Conservation (phyloP, 2,797 vertebrate genomes). For the Diplodus puntazzo region DNA sequence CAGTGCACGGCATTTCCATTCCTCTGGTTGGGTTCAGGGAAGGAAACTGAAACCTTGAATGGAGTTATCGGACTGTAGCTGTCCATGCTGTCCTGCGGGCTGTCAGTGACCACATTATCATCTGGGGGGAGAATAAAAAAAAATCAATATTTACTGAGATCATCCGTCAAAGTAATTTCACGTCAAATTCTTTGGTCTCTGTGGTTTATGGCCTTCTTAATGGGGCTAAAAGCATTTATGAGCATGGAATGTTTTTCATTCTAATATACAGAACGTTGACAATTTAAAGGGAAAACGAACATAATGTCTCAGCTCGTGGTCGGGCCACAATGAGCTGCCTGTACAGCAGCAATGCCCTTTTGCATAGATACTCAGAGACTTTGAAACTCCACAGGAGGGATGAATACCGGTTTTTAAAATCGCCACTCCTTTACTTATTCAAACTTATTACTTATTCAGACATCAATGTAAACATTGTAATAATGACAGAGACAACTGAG, state of each 20-base stretch:
- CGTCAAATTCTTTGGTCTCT: slow-evolving; percentile 1
- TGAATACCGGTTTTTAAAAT: no score
- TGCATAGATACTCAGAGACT: neutral
- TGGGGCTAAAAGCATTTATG: slow-evolving; percentile 3
- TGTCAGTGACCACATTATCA: slow-evolving; percentile 7
- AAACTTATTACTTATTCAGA: neutral
- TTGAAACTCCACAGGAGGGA: neutral
- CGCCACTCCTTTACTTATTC: neutral
- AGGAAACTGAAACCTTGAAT: slow-evolving; percentile 42
- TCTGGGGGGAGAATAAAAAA: slow-evolving; percentile 50
- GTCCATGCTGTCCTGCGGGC: slow-evolving; percentile 11
- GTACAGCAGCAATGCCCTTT: neutral
- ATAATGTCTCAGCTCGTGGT: neutral
- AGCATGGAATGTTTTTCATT: neutral
- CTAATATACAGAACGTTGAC: no score
- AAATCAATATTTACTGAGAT: slow-evolving; percentile 32
- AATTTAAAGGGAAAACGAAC: neutral
- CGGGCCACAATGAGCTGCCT: neutral
- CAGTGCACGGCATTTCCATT: slow-evolving; percentile 11
- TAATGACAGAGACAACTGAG: neutral
- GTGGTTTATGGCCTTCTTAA: slow-evolving; percentile 12
- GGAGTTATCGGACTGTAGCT: slow-evolving; percentile 38
- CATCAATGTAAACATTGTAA: neutral
- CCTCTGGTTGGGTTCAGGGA: slow-evolving; percentile 22
- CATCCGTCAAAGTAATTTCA: slow-evolving; percentile 15